Evolutionary conservation across 35 echinoderm and acorn worm species (phyloP).

Genomic region (Eucidaris tribuloides): DNA sequence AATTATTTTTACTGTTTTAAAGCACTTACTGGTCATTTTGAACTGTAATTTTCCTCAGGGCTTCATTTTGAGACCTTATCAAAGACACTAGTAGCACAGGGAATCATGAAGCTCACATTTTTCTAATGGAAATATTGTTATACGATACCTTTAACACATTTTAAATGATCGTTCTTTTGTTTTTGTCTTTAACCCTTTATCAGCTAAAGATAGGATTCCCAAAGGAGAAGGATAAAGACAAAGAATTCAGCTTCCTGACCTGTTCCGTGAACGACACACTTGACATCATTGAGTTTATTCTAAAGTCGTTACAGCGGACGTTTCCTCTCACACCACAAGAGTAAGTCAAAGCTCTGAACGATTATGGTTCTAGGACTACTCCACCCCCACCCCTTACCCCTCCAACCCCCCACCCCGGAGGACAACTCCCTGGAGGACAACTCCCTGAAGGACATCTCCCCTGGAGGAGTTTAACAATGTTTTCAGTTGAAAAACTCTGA

Average conservation of each 20-base stretch:
- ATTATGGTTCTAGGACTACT: no score
- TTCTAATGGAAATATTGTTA: not conserved
- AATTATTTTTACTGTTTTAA: no score
- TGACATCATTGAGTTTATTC: not conserved
- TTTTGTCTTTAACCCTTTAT: not conserved
- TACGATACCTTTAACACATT: not conserved
- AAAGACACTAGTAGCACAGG: not conserved
- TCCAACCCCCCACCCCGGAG: not conserved
- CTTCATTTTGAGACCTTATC: not conserved
- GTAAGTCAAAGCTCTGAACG: no score
- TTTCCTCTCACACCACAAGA: slow-evolving; percentile 6
- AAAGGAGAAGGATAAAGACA: slow-evolving; percentile 3
- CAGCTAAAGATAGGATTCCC: slow-evolving; percentile 6
- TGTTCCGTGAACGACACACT: not conserved
- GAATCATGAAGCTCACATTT: not conserved
- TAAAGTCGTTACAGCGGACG: not conserved
- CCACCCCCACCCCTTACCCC: not conserved
- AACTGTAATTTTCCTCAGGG: not conserved
- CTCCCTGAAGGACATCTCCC: no score
- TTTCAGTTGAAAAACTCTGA: no score
- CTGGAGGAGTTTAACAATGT: no score
- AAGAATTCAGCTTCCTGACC: not conserved
- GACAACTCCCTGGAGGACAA: no score
- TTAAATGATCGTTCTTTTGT: not conserved
- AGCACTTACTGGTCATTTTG: no score